These are phyloP conservation scores for Chloroceryle aenea DNA, from an alignment of 2,113 vertebrate genomes.

Conservation along the genomic window DNA sequence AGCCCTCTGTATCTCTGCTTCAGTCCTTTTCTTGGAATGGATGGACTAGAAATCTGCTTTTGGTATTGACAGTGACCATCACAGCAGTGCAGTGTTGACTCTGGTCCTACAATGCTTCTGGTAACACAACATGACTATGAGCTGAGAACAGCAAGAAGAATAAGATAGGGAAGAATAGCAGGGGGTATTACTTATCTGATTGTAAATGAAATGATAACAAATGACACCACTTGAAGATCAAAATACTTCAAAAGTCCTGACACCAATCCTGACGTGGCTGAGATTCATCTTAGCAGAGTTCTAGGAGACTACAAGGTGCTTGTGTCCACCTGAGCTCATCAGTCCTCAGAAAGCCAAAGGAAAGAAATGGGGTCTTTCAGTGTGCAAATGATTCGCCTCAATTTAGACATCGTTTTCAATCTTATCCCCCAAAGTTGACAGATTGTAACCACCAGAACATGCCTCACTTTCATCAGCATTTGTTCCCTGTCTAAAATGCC, in stretches of 20 bases:
- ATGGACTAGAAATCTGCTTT: background rate
- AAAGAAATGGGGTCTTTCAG: background rate
- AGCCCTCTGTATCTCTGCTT: background rate
- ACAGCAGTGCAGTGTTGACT: background rate
- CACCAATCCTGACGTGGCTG: background rate
- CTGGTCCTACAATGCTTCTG: background rate
- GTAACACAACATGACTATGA: background rate
- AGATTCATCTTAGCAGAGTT: background rate
- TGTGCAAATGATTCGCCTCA: background rate
- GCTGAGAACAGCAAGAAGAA: background rate
- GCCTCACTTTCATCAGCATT: accelerated
- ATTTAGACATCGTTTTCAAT: background rate
- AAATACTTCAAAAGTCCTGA: background rate
- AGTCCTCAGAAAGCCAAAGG: background rate
- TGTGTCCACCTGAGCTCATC: background rate
- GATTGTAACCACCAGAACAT: background rate
- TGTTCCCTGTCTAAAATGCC: background rate
- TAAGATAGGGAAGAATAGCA: background rate
- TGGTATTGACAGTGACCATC: background rate
- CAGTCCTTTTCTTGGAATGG: background rate
- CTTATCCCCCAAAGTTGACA: background rate
- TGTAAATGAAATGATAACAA: background rate
- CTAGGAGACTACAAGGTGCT: background rate
- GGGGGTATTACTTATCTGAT: background rate
- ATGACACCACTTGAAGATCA: background rate